Conservation (phyloP, 2,113 vertebrate species). For the Ochotona curzoniae region DNA sequence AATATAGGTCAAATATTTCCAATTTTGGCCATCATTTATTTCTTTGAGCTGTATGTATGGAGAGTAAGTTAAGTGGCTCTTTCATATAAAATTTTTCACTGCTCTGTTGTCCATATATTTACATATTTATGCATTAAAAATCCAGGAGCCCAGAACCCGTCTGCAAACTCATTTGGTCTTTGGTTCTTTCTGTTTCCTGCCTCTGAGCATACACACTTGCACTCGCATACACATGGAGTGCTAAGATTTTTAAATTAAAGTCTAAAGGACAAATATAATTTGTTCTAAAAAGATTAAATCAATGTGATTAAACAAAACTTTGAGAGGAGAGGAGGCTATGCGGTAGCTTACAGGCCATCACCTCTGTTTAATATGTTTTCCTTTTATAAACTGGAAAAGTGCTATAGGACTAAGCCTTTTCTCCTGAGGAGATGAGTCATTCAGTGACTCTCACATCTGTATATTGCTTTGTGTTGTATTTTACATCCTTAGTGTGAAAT, state of each 20-base stretch:
- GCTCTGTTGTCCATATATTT: not conserved
- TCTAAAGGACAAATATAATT: not conserved
- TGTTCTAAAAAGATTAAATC: not conserved
- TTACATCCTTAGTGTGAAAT: not conserved
- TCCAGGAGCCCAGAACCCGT: not conserved
- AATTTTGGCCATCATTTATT: not conserved
- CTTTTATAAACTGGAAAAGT: slow-evolving; percentile 9
- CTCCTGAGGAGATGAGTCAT: not conserved
- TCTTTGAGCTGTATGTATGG: not conserved
- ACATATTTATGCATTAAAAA: not conserved
- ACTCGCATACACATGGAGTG: not conserved
- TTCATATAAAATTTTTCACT: not conserved
- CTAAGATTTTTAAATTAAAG: slow-evolving; percentile 40
- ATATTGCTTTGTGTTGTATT: not conserved
- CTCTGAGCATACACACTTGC: no score
- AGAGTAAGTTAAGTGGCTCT: slow-evolving; percentile 27
- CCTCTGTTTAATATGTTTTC: not conserved
- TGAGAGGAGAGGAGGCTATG: not conserved
- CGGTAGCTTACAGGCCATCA: not conserved
- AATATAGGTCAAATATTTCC: not conserved
- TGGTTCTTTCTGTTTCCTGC: not conserved
- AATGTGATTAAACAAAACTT: not conserved
- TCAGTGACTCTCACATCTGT: not conserved
- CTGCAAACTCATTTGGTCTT: not conserved
- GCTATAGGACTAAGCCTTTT: not conserved